Evolutionary conservation across 2,113 vertebrate genomes (phyloP), one percentile per base, ranked within the genome.

Genomic region (Strigops habroptila): DNA sequence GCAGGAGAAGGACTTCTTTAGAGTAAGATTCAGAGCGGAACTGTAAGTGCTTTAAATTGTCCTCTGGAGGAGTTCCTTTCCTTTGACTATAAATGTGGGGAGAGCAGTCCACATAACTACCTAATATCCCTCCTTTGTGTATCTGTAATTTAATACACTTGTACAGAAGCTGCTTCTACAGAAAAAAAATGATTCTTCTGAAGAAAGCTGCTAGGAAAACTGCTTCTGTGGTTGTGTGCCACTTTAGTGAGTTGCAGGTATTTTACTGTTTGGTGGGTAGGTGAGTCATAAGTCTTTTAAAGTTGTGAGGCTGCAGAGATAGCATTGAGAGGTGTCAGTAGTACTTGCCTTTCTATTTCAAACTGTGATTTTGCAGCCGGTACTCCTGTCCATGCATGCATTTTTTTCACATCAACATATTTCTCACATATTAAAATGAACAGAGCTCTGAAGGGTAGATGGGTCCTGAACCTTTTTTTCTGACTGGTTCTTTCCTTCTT

Each of bases 191-290:
- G 1, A 60, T 62, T 88, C 52, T 89, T 89, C 48, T 87, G 62
- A 79, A 73, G 52, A 64, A 92, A 62, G 51, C 86, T 76, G 27
- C 65, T 97, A 85, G 53, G 82, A 87, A 95, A 95, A 79, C 53
- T 76, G 57, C 74, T 82, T 78, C 82, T 87, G 53, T 91, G 53
- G 44, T 77, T 31, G 27, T 82, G 28, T 93, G 63, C 62, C 41
- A 8, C 88, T 93, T 92, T 82, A 76, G 63, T 46, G 60, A 71
- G 52, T 71, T 78, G 81, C 62, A 51, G 81, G 37, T 87, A 37
- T 63, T 70, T 57, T 44, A 24, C 51, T 76, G 24, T 92, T 91
- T 73, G 49, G n/a, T 79, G 53, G 48, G 70, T 53, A 76, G 53
- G 52, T 53, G 65, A 88, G 30, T 85, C 48, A 13, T 73, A 79